Evolutionary conservation across 2,888 invertebrate species (phyloP), one percentile per base, ranked within the genome.

Genomic region (Mantis religiosa): DNA sequence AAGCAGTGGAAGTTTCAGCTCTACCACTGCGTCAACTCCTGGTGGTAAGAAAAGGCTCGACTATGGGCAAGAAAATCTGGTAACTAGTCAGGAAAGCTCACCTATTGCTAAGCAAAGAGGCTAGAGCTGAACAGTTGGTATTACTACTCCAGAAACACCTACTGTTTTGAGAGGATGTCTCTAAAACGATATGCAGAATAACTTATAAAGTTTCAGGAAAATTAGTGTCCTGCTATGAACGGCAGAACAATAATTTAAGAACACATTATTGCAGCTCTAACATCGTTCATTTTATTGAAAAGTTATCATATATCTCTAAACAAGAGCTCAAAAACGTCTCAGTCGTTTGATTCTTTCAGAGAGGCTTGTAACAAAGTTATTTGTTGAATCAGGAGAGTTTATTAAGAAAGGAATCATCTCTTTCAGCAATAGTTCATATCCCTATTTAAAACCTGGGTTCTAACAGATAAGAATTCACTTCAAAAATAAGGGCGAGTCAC

Each of bases 1-100:
- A 82, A 85, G 34, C 88, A 90, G 89, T 90, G 90, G 90, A 90
- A 90, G 86, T 88, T 89, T 30, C 54, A 71, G 4, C 88, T 89
- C 28, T 90, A 86, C 88, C 88, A 82, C 86, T 84, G 89, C 85
- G 88, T 87, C n/a, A 85, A 28, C 25, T 85, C 89, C 2, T 87
- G 89, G 86, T 90, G 89, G 90, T 89, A 88, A 89, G 25, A 83
- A 30, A 27, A 28, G 82, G 41, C 25, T 12, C n/a, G 81, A 14
- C 41, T 41, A 6, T 30, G 34, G 81, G 81, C 28, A 28, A n/a
- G 41, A 85, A 9, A n/a, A 34, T 25, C 20, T 28, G 83, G 28
- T 83, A 30, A 83, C 28, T 71, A 71, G 54, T 71, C 54, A 71
- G 20, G 27, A 28, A 83, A n/a, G n/a, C 85, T n/a, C 20, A 20